phyloP scores from a whole-genome alignment of 2,797 vertebrate species.

The Acanthurus lineatus region DNA sequence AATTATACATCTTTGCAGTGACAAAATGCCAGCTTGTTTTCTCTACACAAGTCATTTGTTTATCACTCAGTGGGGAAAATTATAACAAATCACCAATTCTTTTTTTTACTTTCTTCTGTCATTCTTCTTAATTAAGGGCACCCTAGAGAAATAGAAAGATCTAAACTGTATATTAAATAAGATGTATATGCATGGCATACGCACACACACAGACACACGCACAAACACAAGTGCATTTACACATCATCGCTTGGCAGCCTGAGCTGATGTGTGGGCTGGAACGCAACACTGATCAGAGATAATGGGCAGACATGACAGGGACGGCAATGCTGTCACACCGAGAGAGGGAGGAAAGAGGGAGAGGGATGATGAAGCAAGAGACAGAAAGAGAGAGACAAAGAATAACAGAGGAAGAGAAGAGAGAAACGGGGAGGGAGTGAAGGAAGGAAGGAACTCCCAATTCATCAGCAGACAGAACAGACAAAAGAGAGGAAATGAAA shows the following conservation, averaged over 20 bases:
- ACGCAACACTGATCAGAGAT: slow-evolving; percentile 76
- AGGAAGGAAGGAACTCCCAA: slow-evolving; percentile 56
- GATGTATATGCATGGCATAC: slow-evolving; percentile 32
- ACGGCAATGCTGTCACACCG: slow-evolving; percentile 57
- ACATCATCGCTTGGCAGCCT: slow-evolving; percentile 46
- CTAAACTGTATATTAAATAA: slow-evolving; percentile 24
- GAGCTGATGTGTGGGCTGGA: slow-evolving; percentile 58
- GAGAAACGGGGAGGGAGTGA: slow-evolving; percentile 15
- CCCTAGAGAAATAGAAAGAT: slow-evolving; percentile 4
- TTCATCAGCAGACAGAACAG: slow-evolving; percentile 69
- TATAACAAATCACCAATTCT: no score
- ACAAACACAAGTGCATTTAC: slow-evolving; percentile 21
- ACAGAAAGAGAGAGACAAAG: slow-evolving; percentile 24
- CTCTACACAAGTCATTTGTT: slow-evolving; percentile 22
- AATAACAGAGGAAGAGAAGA: slow-evolving; percentile 15
- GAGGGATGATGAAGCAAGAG: slow-evolving; percentile 49
- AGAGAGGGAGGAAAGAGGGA: slow-evolving; percentile 48
- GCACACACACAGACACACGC: slow-evolving; percentile 6
- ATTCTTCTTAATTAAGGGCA: slow-evolving; percentile 13
- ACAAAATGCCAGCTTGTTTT: slow-evolving; percentile 16
- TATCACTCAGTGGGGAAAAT: not conserved
- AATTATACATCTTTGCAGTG: not conserved
- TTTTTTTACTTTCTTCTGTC: not conserved
- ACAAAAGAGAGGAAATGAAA: slow-evolving; percentile 81
- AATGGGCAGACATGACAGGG: slow-evolving; percentile 75